These are phyloP conservation scores for Neoascia interrupta DNA, from an alignment of 2,888 invertebrate genomes.

Conservation along the genomic window DNA sequence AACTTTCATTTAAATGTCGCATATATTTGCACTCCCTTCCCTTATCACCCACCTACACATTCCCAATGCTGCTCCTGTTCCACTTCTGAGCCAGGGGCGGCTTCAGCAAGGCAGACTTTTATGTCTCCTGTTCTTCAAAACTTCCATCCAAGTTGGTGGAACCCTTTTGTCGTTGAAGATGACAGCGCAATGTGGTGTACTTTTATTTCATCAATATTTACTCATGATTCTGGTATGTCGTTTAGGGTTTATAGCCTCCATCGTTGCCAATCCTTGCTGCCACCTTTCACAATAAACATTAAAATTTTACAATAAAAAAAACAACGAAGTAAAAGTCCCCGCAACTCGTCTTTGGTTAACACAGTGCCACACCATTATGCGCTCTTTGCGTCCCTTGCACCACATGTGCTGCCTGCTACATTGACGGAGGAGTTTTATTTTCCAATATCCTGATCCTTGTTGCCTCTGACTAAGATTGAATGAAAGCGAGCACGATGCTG, in stretches of 20 bases:
- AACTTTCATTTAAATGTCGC: slow-evolving; percentile 61
- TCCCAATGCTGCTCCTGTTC: neutral
- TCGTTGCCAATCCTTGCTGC: slow-evolving; percentile 16
- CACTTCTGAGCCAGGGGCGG: neutral
- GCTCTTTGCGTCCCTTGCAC: neutral
- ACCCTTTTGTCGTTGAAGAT: slow-evolving; percentile 11
- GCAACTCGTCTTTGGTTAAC: slow-evolving; percentile 17
- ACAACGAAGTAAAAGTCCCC: neutral
- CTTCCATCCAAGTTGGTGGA: slow-evolving; percentile 15
- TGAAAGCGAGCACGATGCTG: slow-evolving; percentile 22
- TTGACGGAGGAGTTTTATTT: slow-evolving; percentile 35
- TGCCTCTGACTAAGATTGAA: slow-evolving; percentile 40
- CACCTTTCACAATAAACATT: slow-evolving; percentile 36
- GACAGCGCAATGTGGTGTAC: slow-evolving; percentile 28
- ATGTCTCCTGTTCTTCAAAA: slow-evolving; percentile 47
- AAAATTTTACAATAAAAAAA: neutral
- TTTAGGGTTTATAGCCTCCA: slow-evolving; percentile 40
- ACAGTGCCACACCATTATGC: slow-evolving; percentile 37
- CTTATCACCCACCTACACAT: too few relatives aligned
- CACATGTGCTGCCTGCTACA: neutral
- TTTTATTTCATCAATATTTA: slow-evolving; percentile 64
- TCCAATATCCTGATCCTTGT: slow-evolving; percentile 54
- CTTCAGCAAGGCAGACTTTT: slow-evolving; percentile 17
- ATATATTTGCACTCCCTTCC: slow-evolving; percentile 37
- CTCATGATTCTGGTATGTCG: slow-evolving; percentile 48